These are phyloP conservation scores for Clitarchus hookeri DNA, from an alignment of 2,888 invertebrate species.

Conservation along the genomic window DNA sequence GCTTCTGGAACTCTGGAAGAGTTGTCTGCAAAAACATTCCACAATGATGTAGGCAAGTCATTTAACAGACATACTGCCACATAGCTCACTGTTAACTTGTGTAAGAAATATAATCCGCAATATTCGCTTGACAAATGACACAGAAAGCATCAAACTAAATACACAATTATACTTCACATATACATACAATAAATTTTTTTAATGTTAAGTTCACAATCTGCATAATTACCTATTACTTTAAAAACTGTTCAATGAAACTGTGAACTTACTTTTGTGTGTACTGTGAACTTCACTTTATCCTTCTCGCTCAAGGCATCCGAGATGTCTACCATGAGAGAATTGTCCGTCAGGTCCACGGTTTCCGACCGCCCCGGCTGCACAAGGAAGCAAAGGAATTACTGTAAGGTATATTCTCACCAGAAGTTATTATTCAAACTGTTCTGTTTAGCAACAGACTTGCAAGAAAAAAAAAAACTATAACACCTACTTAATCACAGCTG, in stretches of 20 bases:
- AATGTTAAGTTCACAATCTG: too few relatives aligned
- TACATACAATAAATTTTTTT: too few relatives aligned
- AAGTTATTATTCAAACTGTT: not conserved
- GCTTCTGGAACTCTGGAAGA: constrained; percentile 85
- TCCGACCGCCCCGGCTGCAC: constrained; percentile 49
- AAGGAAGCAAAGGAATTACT: not conserved
- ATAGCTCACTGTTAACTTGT: too few relatives aligned
- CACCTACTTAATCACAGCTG: too few relatives aligned
- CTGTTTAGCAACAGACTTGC: too few relatives aligned
- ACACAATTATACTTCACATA: too few relatives aligned
- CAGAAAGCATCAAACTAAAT: too few relatives aligned
- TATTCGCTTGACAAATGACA: too few relatives aligned
- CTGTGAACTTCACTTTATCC: constrained; percentile 99
- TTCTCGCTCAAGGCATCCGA: constrained; percentile 99
- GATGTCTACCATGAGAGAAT: constrained; percentile 82
- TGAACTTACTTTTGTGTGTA: constrained; percentile 76
- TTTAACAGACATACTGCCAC: too few relatives aligned
- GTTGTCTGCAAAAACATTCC: constrained; percentile 65
- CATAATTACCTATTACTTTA: too few relatives aligned
- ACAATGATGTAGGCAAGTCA: not conserved
- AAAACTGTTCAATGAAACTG: not conserved
- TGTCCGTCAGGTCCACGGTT: constrained; percentile 51
- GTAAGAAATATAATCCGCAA: too few relatives aligned
- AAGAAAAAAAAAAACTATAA: too few relatives aligned
- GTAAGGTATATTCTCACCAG: not conserved